phyloP scores from a whole-genome alignment of 2,888 invertebrate species.

The Aspidapion aeneum region DNA sequence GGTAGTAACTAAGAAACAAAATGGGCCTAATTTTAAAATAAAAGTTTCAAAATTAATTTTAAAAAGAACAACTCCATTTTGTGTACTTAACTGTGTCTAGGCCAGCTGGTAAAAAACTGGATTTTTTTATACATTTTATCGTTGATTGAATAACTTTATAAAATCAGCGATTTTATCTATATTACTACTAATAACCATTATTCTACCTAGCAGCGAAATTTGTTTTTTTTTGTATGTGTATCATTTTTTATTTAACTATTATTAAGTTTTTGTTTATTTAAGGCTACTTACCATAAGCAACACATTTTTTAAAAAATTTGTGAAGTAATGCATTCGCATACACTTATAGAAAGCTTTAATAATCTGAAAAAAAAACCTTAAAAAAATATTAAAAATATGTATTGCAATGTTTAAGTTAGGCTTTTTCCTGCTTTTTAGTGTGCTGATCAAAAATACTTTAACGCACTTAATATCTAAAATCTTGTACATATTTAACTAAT shows the following conservation, averaged over 20 bases:
- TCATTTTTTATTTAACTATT: not conserved
- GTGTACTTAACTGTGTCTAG: not conserved
- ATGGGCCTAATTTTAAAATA: not conserved
- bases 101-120: not conserved
- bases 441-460: slow-evolving; percentile 38
- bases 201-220: not conserved
- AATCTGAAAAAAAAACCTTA: not conserved
- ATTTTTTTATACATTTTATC: not conserved
- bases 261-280: not conserved
- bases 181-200: not conserved
- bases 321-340: not conserved
- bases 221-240: not conserved
- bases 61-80: not conserved
- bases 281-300: not conserved
- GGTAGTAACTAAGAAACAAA: not conserved
- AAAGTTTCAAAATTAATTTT: not conserved
- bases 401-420: slow-evolving; percentile 35
- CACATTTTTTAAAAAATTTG: not conserved
- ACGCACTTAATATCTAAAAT: slow-evolving; percentile 36
- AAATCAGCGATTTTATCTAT: too few relatives aligned
- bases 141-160: too few relatives aligned
- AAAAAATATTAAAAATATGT: slow-evolving; percentile 34
- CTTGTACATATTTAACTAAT: slow-evolving; percentile 41
- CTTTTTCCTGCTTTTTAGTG: slow-evolving; percentile 44
- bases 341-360: not conserved